A percentile compares a stretch with the other conserved stretches of the same genome.
phyloP scores from a whole-genome alignment of 2,797 vertebrate genomes.

The Coendou prehensilis region DNA sequence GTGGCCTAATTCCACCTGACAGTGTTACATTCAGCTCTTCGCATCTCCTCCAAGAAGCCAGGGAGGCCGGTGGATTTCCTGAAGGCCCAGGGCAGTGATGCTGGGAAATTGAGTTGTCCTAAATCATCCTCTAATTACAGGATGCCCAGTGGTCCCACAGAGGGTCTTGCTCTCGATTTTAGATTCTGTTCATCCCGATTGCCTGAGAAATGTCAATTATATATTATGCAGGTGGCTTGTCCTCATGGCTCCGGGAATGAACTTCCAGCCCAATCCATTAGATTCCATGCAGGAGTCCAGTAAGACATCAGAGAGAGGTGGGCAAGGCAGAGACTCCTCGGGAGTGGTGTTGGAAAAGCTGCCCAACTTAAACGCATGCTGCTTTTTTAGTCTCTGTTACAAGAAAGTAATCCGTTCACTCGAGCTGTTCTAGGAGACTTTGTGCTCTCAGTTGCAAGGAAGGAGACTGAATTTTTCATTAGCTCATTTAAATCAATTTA shows the following conservation, averaged over 20 bases:
- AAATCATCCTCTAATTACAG: slow-evolving; percentile 74
- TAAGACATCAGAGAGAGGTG: not conserved
- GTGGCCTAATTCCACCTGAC: slow-evolving; percentile 82
- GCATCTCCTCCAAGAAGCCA: slow-evolving; percentile 70
- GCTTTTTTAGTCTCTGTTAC: not conserved
- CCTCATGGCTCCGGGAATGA: slow-evolving; percentile 66
- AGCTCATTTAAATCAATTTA: slow-evolving; percentile 80
- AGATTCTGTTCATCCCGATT: not conserved
- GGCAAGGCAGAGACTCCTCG: not conserved
- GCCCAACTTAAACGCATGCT: not conserved
- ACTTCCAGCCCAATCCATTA: slow-evolving; percentile 35
- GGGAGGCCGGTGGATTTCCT: slow-evolving; percentile 33
- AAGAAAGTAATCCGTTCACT: slow-evolving; percentile 43
- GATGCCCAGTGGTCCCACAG: slow-evolving; percentile 62
- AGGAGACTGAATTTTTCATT: slow-evolving; percentile 74
- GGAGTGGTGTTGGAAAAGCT: not conserved
- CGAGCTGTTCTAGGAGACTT: slow-evolving; percentile 63
- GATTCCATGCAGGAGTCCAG: not conserved
- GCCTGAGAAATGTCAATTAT: slow-evolving; percentile 63
- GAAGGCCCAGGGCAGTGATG: slow-evolving; percentile 33
- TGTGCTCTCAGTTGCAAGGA: slow-evolving; percentile 11
- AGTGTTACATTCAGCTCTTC: slow-evolving; percentile 68
- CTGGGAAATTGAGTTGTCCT: slow-evolving; percentile 72
- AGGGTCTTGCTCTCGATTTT: slow-evolving; percentile 59
- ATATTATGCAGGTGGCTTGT: slow-evolving; percentile 72